Base-by-base conservation (phyloP, 2,888 invertebrate genomes). In the Zootermopsis nevadensis region DNA sequence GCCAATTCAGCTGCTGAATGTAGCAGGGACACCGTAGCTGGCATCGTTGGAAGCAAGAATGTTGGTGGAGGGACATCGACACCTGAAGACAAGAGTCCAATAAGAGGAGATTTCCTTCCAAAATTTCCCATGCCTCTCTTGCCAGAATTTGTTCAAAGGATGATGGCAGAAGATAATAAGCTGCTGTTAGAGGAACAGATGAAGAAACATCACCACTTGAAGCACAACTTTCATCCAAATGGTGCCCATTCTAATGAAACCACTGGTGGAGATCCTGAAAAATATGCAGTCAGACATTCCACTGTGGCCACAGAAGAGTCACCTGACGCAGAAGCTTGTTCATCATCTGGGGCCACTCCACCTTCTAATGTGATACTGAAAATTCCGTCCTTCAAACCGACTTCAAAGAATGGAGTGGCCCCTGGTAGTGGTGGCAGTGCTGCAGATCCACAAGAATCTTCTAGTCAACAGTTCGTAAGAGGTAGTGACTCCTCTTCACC, bases 321-420 rank as follows among this genome's bases (percentile, higher is more conserved):
- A 22, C 53, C 80, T 30, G 82, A 84, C 66, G 76, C 66, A 35
- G 83, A 83, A 42, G 66, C 77, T 27, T 38, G 27, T 76, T 48
- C 76, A 76, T 35, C 79, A 72, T 53, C 93, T 84, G 93, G 93
- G 87, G 89, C 89, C 85, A 89, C 89, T 86, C 89, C 89, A 80
- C 89, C 89, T 79, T 79, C 79, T 86, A 89, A 90, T 87, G 95
- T 96, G 90, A 96, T 97, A 91, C 93, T 97, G 88, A 96, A 96
- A 92, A 96, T 97, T 93, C 97, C 97, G 92, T 97, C 97, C 93
- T 97, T 95, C 91, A 94, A 94, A 90, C 95, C 96, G 69, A 88
- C 86, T 60, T 87, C 85, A 82, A 84, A 84, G 80, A 84, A 84
- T 48, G 84, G 84, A 80, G 84, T 84, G 84, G 74, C 82, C 48